Evolutionary conservation across 2,113 vertebrate genomes (phyloP), one percentile per base, ranked within the genome.

Genomic region (Tetrao urogallus): DNA sequence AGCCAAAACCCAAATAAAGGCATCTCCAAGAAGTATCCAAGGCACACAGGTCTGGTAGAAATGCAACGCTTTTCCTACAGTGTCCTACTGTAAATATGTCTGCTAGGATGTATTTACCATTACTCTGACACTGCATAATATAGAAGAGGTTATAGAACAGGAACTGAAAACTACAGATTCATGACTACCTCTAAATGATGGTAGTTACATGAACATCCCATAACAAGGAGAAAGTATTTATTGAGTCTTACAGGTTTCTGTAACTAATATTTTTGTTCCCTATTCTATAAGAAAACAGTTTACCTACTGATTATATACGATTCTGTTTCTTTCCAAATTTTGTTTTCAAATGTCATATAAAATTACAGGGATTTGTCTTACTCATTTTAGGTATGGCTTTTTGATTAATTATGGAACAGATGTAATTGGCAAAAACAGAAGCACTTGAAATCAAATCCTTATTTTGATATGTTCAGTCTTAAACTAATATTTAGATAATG

Each of bases 301-400:
- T 66, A 19, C 2, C 6, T 43, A 3, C 15, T 66, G 3, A 8
- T 74, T 8, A 69, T 22, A 22, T 1, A 5, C 1, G 8, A 43
- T 58, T 67, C 14, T 48, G 4, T 74, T 69, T 75, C 2, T 2
- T 30, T 63, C 17, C 5, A 28, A 24, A 1, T 30, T 40, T 50
- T 85, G 38, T 50, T 25, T 87, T 38, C 21, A 60, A 36, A 60
- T 34, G 4, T 19, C 8, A 25, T 54, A 45, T 52, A 73, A 73
- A 80, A 80, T 56, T 48, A 3, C 11, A n/a, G 54, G 8, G 8
- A 34, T 70, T 76, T 79, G 0, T 34, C 27, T 76, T 10, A 38
- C 4, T 40, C 36, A 36, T 24, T 78, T 40, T 54, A 75, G 30
- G 17, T 43, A 61, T 22, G 70, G 34, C 40, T 61, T 81, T 21